phyloP scores from a whole-genome alignment of 2,888 invertebrate genomes.

The Tanytarsus gracilentus region DNA sequence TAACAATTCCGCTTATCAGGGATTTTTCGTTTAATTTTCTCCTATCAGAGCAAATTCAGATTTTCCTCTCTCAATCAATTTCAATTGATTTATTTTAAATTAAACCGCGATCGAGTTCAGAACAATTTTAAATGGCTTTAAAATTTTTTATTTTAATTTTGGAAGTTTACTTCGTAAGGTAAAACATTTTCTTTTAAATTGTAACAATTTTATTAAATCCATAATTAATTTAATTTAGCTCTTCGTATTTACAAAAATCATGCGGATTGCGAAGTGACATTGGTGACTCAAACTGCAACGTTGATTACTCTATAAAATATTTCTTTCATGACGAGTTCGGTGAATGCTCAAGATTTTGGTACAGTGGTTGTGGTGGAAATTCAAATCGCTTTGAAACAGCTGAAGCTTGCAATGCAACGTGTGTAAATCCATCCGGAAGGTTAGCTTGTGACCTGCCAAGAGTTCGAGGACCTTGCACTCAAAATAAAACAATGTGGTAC shows the following conservation, averaged over 20 bases:
- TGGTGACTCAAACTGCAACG: background rate
- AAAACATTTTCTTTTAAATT: too few species aligned
- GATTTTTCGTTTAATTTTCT: too few species aligned
- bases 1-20: too few species aligned
- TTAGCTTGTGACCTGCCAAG: background rate
- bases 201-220: too few species aligned
- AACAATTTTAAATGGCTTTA: too few species aligned
- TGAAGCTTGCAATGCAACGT: background rate
- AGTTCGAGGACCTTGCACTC: background rate
- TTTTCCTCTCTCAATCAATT: too few species aligned
- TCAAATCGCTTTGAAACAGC: background rate
- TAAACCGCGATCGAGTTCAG: too few species aligned
- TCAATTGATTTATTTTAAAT: too few species aligned
- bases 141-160: too few species aligned
- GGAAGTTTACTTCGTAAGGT: too few species aligned
- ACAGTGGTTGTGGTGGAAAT: background rate
- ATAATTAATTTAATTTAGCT: too few species aligned
- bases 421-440: background rate
- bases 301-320: background rate
- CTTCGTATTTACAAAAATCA: background rate
- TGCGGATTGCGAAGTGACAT: background rate
- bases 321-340: background rate
- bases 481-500: background rate
- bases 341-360: background rate
- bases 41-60: too few species aligned